Percentiles rank a stretch among this genome's conserved stretches.
phyloP scores from a whole-genome alignment of 2,888 invertebrate genomes.

The Eudasyphora cyanicolor region DNA sequence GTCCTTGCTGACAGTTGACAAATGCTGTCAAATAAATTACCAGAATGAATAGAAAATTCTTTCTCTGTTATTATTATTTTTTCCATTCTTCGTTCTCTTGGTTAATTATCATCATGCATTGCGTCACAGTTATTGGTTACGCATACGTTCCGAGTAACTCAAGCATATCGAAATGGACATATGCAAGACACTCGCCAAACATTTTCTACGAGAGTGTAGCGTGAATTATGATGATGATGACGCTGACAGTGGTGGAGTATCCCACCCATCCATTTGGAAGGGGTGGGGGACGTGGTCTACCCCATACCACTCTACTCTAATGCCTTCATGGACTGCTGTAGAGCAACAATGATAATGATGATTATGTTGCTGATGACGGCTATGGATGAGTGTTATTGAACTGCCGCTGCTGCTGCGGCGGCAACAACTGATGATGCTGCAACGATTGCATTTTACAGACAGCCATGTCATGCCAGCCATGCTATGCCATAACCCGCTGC shows the following conservation, averaged over 20 bases:
- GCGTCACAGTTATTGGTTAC: background rate
- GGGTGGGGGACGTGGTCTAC: background rate
- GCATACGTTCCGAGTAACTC: no score
- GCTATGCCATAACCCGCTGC: slow-evolving; percentile 7
- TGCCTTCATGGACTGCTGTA: background rate
- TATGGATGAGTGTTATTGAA: slow-evolving; percentile 61
- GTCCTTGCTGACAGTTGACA: background rate
- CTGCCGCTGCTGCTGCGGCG: slow-evolving; percentile 48
- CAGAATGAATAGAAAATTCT: no score
- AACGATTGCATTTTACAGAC: background rate
- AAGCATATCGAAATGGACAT: no score
- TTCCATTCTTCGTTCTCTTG: no score
- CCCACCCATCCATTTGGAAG: background rate
- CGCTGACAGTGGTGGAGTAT: background rate
- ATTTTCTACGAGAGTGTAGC: slow-evolving; percentile 6
- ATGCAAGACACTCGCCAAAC: no score
- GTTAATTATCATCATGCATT: no score
- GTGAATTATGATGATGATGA: background rate
- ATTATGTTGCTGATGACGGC: slow-evolving; percentile 32
- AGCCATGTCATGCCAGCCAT: background rate
- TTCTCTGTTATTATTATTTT: no score
- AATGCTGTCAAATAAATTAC: no score
- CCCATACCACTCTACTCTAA: no score
- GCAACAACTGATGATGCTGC: no score
- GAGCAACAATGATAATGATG: background rate